Evolutionary conservation across 2,888 invertebrate species (phyloP).

Genomic region (Galerucella pusilla): DNA sequence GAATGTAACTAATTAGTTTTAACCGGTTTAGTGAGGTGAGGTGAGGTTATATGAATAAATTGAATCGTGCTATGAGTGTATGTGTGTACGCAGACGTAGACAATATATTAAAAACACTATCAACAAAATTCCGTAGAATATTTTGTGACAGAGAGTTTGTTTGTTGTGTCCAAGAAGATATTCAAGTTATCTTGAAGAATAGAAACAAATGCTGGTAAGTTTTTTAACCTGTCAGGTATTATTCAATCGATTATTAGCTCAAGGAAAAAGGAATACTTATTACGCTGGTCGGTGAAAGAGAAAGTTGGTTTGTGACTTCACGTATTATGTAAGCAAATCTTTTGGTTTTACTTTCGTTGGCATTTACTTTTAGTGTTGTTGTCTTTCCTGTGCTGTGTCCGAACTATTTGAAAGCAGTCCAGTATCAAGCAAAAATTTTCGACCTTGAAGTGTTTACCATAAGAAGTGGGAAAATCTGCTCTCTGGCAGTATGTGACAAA

Average conservation of each 20-base stretch:
- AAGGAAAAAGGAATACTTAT: conserved; percentile 56
- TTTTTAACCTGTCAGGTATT: conserved; percentile 23
- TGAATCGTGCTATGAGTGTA: conserved; percentile 52
- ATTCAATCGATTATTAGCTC: conserved; percentile 45
- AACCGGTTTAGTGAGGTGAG: not conserved
- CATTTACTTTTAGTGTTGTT: conserved; percentile 58
- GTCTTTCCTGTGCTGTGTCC: conserved; percentile 59
- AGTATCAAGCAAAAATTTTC: conserved; percentile 58
- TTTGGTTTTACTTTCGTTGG: conserved; percentile 64
- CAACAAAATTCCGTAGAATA: conserved; percentile 57
- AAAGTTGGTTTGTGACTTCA: conserved; percentile 62
- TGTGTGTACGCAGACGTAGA: conserved; percentile 51
- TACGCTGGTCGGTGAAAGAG: conserved; percentile 58
- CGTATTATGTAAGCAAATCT: conserved; percentile 61
- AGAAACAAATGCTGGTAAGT: conserved; percentile 54
- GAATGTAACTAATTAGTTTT: not conserved
- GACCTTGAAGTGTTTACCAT: conserved; percentile 54
- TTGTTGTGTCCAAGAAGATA: conserved; percentile 56
- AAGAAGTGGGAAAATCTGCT: conserved; percentile 48
- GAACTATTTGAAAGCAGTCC: conserved; percentile 58
- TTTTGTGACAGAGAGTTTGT: conserved; percentile 59
- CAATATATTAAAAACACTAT: conserved; percentile 55
- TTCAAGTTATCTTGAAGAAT: conserved; percentile 52
- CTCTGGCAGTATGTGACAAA: conserved; percentile 55
- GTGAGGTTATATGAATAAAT: not conserved